Evolutionary conservation across 2,113 vertebrate genomes (phyloP).

Genomic region (Cavia porcellus): DNA sequence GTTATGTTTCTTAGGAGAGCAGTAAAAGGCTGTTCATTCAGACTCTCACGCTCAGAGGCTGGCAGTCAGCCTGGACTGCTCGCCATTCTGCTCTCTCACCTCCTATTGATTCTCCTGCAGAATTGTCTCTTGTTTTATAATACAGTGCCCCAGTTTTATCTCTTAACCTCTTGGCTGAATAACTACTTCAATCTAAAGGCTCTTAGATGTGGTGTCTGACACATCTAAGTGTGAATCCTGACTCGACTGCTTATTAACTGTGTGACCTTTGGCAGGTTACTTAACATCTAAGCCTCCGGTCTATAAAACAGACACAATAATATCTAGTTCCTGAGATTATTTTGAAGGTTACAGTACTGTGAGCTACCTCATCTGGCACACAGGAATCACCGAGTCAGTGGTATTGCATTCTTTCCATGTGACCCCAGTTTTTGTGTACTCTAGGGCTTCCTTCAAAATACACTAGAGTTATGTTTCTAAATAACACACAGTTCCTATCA

Average conservation of each 20-base stretch:
- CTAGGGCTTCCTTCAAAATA: neutral
- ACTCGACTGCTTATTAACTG: neutral
- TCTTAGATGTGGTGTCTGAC: neutral
- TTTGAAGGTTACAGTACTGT: neutral
- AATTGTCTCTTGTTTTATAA: conserved; percentile 25
- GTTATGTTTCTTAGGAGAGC: neutral
- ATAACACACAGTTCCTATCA: neutral
- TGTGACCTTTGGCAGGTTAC: neutral
- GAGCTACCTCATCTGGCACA: neutral
- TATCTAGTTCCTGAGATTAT: neutral
- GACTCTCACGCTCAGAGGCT: neutral
- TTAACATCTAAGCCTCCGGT: neutral
- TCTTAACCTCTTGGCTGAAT: neutral
- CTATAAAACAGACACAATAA: neutral
- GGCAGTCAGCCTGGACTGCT: neutral
- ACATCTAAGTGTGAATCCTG: neutral
- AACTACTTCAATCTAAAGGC: neutral
- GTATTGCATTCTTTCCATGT: neutral
- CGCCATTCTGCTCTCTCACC: neutral
- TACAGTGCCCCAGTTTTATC: neutral
- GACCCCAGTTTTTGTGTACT: neutral
- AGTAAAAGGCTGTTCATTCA: neutral
- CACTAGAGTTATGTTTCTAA: neutral
- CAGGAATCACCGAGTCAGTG: neutral
- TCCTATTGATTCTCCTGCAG: conserved; percentile 42